These are phyloP conservation scores for Phengaris arion DNA, from an alignment of 2,888 invertebrate genomes.

Conservation along the genomic window DNA sequence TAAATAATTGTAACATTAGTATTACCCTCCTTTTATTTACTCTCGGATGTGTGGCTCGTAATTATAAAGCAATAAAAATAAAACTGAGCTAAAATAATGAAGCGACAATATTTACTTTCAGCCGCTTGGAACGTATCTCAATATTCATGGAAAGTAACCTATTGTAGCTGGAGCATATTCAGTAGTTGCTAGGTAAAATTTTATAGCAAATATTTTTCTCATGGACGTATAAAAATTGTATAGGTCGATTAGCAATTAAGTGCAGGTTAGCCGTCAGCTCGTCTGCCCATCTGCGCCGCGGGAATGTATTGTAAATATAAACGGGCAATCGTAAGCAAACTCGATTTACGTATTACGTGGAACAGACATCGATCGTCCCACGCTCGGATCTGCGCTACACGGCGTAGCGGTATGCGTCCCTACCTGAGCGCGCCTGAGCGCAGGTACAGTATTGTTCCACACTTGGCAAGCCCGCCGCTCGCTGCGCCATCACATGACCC, in stretches of 20 bases:
- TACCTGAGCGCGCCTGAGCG: neutral
- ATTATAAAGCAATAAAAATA: neutral
- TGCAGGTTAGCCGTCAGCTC: slow-evolving; percentile 14
- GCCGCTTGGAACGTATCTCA: neutral
- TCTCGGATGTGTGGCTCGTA: neutral
- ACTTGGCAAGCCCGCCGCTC: slow-evolving; percentile 44
- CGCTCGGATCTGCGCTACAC: slow-evolving; percentile 1
- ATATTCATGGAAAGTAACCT: neutral
- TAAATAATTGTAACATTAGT: neutral
- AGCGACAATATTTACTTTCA: neutral
- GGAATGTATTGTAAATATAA: slow-evolving; percentile 25
- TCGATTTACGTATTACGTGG: slow-evolving; percentile 28
- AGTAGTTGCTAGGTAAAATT: neutral
- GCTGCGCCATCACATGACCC: slow-evolving; percentile 48
- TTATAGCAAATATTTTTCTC: neutral
- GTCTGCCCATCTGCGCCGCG: slow-evolving; percentile 22
- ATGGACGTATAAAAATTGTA: neutral
- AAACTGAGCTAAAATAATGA: neutral
- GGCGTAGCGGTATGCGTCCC: neutral
- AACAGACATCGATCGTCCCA: slow-evolving; percentile 28
- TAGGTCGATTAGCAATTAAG: slow-evolving; percentile 24
- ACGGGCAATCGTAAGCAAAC: slow-evolving; percentile 24
- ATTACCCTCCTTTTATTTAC: neutral
- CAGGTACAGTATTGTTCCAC: slow-evolving; percentile 31
- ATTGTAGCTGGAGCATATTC: neutral